These are phyloP conservation scores for Chymomyza procnemis DNA, from an alignment of 2,888 invertebrate genomes.

Conservation along the genomic window DNA sequence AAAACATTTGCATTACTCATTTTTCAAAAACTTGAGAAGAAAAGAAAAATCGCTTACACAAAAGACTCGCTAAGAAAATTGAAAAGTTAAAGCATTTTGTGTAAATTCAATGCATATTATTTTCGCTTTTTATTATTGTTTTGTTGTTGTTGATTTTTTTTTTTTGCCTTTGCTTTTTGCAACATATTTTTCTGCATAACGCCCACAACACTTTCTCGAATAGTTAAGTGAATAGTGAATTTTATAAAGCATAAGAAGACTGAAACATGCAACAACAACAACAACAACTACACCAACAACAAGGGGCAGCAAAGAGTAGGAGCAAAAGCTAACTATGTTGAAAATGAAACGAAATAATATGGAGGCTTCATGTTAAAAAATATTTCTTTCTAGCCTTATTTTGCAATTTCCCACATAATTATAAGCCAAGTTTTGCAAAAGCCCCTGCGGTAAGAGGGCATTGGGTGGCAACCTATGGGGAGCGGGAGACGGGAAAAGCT, in stretches of 20 bases:
- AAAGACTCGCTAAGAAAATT: not conserved
- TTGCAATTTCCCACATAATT: slow-evolving; percentile 71
- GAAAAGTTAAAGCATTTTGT: not conserved
- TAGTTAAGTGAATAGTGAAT: slow-evolving; percentile 53
- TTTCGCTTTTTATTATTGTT: slow-evolving; percentile 29
- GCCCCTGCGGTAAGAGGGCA: too few species aligned
- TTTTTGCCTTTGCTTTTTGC: slow-evolving; percentile 22
- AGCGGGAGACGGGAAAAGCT: slow-evolving; percentile 8
- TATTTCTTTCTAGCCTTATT: slow-evolving; percentile 67
- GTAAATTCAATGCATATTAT: not conserved
- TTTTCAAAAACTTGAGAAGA: not conserved
- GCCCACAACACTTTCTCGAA: slow-evolving; percentile 71
- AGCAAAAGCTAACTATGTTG: slow-evolving; percentile 19
- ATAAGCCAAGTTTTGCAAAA: slow-evolving; percentile 15
- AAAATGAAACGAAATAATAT: slow-evolving; percentile 35
- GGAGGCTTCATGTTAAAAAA: slow-evolving; percentile 14
- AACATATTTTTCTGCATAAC: slow-evolving; percentile 32
- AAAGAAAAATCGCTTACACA: not conserved
- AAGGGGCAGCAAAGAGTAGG: slow-evolving; percentile 15
- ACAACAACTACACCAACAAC: not conserved
- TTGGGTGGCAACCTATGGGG: too few species aligned
- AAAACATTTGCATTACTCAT: not conserved
- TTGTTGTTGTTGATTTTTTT: slow-evolving; percentile 9
- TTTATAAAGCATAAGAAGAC: slow-evolving; percentile 9
- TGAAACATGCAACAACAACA: slow-evolving; percentile 2